Evolutionary conservation across 2,113 vertebrate species (phyloP).

Genomic region (Marmota flaviventris): DNA sequence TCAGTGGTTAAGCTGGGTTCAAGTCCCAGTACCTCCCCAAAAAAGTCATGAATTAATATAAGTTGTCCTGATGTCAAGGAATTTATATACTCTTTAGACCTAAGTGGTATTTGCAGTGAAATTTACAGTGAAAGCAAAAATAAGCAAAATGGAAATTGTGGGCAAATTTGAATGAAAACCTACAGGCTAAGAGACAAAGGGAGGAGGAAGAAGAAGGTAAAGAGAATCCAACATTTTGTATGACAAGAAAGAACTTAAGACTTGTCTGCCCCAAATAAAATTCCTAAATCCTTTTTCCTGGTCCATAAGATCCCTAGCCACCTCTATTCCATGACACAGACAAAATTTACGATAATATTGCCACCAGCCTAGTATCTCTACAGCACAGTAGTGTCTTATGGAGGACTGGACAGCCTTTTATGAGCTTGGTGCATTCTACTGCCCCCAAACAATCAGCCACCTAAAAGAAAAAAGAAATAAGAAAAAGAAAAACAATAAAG

Average conservation of each 20-base stretch:
- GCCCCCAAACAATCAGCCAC: background rate
- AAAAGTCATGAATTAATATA: background rate
- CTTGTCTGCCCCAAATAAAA: background rate
- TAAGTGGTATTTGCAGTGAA: background rate
- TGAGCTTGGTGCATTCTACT: background rate
- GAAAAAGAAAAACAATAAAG: background rate
- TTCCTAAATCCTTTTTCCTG: background rate
- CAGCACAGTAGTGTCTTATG: background rate
- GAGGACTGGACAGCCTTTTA: background rate
- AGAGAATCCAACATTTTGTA: background rate
- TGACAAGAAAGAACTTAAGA: background rate
- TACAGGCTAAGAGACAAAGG: background rate
- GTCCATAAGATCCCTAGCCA: background rate
- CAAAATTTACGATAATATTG: background rate
- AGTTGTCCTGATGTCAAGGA: background rate
- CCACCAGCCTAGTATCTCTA: background rate
- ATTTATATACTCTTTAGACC: background rate
- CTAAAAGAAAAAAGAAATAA: background rate
- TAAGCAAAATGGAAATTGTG: background rate
- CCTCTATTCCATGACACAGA: background rate
- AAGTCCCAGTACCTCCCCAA: background rate
- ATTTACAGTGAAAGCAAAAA: background rate
- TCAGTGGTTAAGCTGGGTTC: background rate
- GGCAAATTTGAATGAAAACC: background rate
- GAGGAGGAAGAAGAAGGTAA: background rate